Percentiles rank a stretch among this genome's conserved stretches.
Evolutionary conservation across 2,888 invertebrate species (phyloP).

Genomic region (Leptinotarsa rubiginosa): DNA sequence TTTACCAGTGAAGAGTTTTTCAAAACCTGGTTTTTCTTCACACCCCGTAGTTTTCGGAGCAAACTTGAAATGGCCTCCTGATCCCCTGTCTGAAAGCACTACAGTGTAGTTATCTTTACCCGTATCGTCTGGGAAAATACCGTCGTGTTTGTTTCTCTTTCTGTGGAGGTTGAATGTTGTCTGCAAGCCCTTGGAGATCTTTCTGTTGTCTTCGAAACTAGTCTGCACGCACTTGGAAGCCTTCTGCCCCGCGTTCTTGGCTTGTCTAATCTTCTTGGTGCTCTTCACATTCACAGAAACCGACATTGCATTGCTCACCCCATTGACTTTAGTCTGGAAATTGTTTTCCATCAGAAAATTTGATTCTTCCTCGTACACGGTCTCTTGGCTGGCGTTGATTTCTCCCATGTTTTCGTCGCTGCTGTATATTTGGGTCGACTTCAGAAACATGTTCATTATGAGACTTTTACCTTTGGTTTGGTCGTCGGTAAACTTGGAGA

Average conservation of each 20-base stretch:
- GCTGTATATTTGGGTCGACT: slow-evolving; percentile 56
- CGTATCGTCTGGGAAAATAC: neutral
- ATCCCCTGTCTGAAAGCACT: slow-evolving; percentile 33
- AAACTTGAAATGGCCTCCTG: slow-evolving; percentile 41
- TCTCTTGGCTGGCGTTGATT: slow-evolving; percentile 43
- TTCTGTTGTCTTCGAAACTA: slow-evolving; percentile 27
- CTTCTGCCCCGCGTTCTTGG: slow-evolving; percentile 16
- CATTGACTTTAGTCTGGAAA: slow-evolving; percentile 40
- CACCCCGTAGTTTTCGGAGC: slow-evolving; percentile 29
- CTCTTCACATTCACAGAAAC: slow-evolving; percentile 52
- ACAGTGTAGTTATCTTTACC: slow-evolving; percentile 44
- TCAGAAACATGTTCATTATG: slow-evolving; percentile 63
- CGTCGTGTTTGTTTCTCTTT: slow-evolving; percentile 8
- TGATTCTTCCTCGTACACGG: slow-evolving; percentile 51
- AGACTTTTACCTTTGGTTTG: slow-evolving; percentile 59
- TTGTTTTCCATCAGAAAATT: slow-evolving; percentile 51
- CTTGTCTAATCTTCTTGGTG: slow-evolving; percentile 41
- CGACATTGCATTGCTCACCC: slow-evolving; percentile 52
- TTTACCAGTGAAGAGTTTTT: slow-evolving; percentile 19
- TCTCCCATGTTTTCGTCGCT: slow-evolving; percentile 35
- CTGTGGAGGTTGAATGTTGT: slow-evolving; percentile 31
- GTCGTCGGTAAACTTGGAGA: slow-evolving; percentile 51
- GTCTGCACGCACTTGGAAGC: slow-evolving; percentile 39
- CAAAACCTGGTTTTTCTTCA: neutral
- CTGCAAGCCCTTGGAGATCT: slow-evolving; percentile 40